Evolutionary conservation across 2,797 vertebrate species (phyloP), one percentile per base, ranked within the genome.

Genomic region (Tauraco hartlaubi): DNA sequence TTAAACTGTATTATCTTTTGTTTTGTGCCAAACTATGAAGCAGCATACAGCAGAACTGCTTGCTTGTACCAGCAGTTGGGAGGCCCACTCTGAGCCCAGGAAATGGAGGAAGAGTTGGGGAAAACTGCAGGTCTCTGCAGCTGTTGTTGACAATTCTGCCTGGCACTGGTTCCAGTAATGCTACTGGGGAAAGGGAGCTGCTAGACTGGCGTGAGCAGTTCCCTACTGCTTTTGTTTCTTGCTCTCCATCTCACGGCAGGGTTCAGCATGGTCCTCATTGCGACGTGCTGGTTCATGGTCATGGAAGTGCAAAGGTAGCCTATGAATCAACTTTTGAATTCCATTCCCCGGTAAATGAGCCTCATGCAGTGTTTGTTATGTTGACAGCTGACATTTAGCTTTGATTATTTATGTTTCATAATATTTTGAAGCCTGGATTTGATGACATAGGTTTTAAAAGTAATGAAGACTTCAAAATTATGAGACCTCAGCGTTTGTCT

Each of bases 361-460:
- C 71, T 83, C 41, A 9, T 68, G 64, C 33, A 22, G 9, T 12
- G 43, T 25, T 54, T 87, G 39, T 39, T 58, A 48, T 33, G 39
- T 37, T 85, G 78, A 69, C 75, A 91, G 92, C 51, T 78, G 78
- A 91, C 62, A 64, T 78, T 92, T 62, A 59, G 43, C 56, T 92
- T 85, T 61, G 78, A 64, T 80, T 93, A 82, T 85, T 87, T 92
- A 75, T 68, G 49, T 58, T 93, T 77, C 41, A 9, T 54, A 61
- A 31, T 79, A 54, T 94, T 91, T 80, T 74, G 39, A 37, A 88
- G 54, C 35, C 58, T 85, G 84, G 35, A 26, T 80, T 91, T 90
- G 68, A 51, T 93, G 85, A 72, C 68, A 44, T 33, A 33, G 28
- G 58, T 88, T 85, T 88, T 76, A 88, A 81, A 96, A 94, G 29